Conservation (phyloP, 2,797 vertebrate genomes). For the Phrynocephalus guinanensis region DNA sequence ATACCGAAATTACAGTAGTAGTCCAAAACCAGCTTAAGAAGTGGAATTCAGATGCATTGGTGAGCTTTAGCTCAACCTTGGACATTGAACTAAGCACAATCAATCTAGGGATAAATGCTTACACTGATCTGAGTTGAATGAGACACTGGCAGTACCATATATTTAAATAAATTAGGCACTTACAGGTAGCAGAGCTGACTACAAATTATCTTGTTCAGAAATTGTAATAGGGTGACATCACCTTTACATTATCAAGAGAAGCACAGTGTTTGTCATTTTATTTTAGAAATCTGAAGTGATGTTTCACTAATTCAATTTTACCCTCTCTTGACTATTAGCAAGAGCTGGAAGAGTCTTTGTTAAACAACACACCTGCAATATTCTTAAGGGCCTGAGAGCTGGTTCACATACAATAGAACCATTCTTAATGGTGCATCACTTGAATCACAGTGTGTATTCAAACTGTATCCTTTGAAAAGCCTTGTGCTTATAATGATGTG, state of each 20-base stretch:
- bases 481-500: neutral
- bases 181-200: constrained; percentile 5
- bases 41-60: constrained; percentile 37
- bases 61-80: constrained; percentile 47
- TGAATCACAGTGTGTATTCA: neutral
- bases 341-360: neutral
- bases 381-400: neutral
- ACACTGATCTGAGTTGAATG: constrained; percentile 23
- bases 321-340: neutral
- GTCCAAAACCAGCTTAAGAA: constrained; percentile 29
- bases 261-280: neutral
- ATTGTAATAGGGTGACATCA: constrained; percentile 23
- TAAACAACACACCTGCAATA: neutral
- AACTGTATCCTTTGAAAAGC: neutral
- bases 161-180: constrained; percentile 47
- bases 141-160: constrained; percentile 25
- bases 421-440: neutral
- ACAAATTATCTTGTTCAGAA: constrained; percentile 39
- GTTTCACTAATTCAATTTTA: neutral
- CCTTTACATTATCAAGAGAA: constrained; percentile 11
- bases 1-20: constrained; percentile 35
- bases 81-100: constrained; percentile 17
- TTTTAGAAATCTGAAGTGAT: constrained; percentile 5
- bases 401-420: neutral
- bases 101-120: constrained; percentile 36